Conservation (phyloP, 2,797 vertebrate genomes). For the Euthynnus affinis region DNA sequence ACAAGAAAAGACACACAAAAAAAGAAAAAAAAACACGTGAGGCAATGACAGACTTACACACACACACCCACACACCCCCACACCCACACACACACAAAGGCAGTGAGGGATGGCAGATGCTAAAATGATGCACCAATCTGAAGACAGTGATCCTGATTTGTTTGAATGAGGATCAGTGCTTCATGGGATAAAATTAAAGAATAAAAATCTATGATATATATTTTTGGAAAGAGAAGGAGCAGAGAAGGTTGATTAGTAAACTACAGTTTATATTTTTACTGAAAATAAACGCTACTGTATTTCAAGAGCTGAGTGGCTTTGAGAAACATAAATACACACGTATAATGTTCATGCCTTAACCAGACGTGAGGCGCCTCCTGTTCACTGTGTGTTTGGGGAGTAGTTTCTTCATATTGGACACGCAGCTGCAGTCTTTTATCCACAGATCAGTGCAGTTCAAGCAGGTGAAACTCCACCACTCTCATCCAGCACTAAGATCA, state of each 20-base stretch:
- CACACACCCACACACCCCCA: slow-evolving; percentile 6
- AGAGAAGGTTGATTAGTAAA: slow-evolving; percentile 84
- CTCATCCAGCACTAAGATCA: background rate
- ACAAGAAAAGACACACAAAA: slow-evolving; percentile 60
- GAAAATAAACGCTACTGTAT: background rate
- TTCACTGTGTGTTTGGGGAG: no score
- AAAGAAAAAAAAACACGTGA: slow-evolving; percentile 58
- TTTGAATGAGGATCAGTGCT: slow-evolving; percentile 77
- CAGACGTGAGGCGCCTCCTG: background rate
- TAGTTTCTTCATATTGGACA: background rate
- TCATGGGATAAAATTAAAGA: slow-evolving; percentile 95
- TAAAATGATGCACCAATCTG: slow-evolving; percentile 63
- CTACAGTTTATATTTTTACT: background rate
- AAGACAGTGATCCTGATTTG: slow-evolving; percentile 77
- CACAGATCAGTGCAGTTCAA: background rate
- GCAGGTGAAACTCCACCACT: background rate
- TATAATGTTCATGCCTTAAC: background rate
- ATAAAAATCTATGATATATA: slow-evolving; percentile 90
- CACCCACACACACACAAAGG: slow-evolving; percentile 13
- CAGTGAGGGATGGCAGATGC: slow-evolving; percentile 47
- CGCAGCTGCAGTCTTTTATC: slow-evolving; percentile 10
- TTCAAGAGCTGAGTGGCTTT: slow-evolving; percentile 6
- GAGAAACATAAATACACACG: background rate
- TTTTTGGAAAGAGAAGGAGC: slow-evolving; percentile 80
- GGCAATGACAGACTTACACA: slow-evolving; percentile 63